Conservation (phyloP, 2,888 invertebrate genomes). For the Parelbella ahira region DNA sequence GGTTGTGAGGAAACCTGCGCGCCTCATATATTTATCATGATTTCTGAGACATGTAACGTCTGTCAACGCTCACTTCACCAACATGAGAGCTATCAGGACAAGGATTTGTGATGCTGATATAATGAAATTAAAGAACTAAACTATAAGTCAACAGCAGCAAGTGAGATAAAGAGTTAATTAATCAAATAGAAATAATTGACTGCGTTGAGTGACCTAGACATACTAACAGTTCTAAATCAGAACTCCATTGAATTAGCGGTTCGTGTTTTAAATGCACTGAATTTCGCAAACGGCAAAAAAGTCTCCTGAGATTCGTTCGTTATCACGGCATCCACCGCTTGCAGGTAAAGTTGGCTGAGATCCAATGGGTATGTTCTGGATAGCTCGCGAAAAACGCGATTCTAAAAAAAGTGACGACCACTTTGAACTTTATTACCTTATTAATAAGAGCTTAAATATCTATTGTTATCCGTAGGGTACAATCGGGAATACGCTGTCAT, state of each 20-base stretch:
- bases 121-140: no score
- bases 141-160: no score
- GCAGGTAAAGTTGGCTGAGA: conserved; percentile 17
- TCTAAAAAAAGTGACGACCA: neutral
- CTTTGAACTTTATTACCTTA: conserved; percentile 6
- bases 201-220: no score
- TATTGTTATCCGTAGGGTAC: neutral
- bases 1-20: no score
- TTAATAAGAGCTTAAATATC: neutral
- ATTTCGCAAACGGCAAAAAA: conserved; percentile 2
- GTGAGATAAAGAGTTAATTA: no score
- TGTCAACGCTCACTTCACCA: no score
- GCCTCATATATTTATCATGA: no score
- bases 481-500: neutral
- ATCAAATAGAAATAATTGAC: no score
- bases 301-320: conserved; percentile 15
- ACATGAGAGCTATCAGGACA: no score
- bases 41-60: no score
- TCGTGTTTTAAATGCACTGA: conserved; percentile 2
- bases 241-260: neutral
- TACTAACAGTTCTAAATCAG: no score
- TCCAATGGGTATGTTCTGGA: conserved; percentile 18
- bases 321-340: conserved; percentile 16
- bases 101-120: no score
- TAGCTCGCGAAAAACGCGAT: conserved; percentile 17